Conservation (phyloP, 2,797 vertebrate species). For the Clarias fuscus region DNA sequence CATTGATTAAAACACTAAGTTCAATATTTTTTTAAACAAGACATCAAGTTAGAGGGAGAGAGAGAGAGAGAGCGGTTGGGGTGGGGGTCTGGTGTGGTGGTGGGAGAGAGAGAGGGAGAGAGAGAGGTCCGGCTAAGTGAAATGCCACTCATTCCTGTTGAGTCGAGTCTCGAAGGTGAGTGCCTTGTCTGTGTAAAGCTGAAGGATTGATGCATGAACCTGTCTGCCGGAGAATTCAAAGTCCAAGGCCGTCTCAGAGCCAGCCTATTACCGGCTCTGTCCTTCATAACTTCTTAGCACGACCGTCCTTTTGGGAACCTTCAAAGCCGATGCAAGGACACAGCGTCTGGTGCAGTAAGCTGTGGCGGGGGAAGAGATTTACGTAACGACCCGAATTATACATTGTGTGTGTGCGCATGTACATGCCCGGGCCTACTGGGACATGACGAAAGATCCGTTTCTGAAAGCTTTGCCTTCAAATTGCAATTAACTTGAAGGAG, state of each 20-base stretch:
- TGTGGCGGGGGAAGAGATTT: constrained; percentile 70
- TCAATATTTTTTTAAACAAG: constrained; percentile 74
- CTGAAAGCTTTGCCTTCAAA: constrained; percentile 79
- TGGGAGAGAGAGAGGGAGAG: constrained; percentile 45
- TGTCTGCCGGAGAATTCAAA: constrained; percentile 79
- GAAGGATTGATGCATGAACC: constrained; percentile 82
- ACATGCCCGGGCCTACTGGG: constrained; percentile 44
- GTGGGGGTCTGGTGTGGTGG: not conserved
- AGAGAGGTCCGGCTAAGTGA: constrained; percentile 71
- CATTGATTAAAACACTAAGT: constrained; percentile 56
- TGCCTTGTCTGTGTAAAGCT: constrained; percentile 77
- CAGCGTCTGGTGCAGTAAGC: constrained; percentile 77
- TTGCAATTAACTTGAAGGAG: constrained; percentile 78
- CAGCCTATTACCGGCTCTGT: constrained; percentile 74
- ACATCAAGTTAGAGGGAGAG: constrained; percentile 58
- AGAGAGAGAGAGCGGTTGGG: constrained; percentile 38
- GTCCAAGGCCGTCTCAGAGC: constrained; percentile 76
- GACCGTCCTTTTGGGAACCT: constrained; percentile 81
- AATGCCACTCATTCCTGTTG: constrained; percentile 78
- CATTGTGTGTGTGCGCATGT: constrained; percentile 57
- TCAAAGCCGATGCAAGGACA: constrained; percentile 79
- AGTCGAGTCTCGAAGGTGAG: constrained; percentile 78
- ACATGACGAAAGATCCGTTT: constrained; percentile 60
- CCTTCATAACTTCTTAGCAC: constrained; percentile 80
- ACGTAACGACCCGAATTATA: constrained; percentile 76